Evolutionary conservation across 1,140 invertebrate species (phyloP).

Genomic region (Trichoplusia ni): DNA sequence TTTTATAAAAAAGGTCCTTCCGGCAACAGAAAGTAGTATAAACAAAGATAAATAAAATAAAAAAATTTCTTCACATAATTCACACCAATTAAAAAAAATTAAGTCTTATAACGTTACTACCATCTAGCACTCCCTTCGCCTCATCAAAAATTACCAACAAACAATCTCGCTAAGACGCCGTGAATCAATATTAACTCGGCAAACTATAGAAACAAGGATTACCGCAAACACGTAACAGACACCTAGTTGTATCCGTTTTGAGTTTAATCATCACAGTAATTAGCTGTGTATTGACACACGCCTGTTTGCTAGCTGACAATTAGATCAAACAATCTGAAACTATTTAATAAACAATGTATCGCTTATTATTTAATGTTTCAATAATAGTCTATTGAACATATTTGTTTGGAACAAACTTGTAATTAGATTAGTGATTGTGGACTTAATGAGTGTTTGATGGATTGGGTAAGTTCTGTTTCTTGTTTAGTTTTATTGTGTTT

Average conservation of each 20-base stretch:
- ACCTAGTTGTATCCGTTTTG: constrained; percentile 68
- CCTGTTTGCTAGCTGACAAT: constrained; percentile 72
- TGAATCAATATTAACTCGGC: constrained; percentile 28
- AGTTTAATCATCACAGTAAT: constrained; percentile 77
- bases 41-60: too few relatives aligned
- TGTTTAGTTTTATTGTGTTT: too few relatives aligned
- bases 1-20: too few relatives aligned
- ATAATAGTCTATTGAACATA: constrained; percentile 7
- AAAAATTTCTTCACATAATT: too few relatives aligned
- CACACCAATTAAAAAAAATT: too few relatives aligned
- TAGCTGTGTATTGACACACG: constrained; percentile 71
- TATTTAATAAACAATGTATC: constrained; percentile 49
- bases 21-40: too few relatives aligned
- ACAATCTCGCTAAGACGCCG: constrained; percentile 19
- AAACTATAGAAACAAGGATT: constrained; percentile 16
- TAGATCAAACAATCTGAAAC: constrained; percentile 70
- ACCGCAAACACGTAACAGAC: constrained; percentile 64
- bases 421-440: constrained; percentile 7
- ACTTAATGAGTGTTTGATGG: too few relatives aligned
- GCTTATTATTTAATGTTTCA: constrained; percentile 18
- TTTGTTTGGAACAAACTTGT: constrained; percentile 5
- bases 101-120: too few relatives aligned
- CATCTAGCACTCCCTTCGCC: too few relatives aligned
- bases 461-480: too few relatives aligned
- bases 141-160: too few relatives aligned